These are phyloP conservation scores for Catostomus latipinnis DNA, from an alignment of 2,797 vertebrate genomes.

Conservation along the genomic window DNA sequence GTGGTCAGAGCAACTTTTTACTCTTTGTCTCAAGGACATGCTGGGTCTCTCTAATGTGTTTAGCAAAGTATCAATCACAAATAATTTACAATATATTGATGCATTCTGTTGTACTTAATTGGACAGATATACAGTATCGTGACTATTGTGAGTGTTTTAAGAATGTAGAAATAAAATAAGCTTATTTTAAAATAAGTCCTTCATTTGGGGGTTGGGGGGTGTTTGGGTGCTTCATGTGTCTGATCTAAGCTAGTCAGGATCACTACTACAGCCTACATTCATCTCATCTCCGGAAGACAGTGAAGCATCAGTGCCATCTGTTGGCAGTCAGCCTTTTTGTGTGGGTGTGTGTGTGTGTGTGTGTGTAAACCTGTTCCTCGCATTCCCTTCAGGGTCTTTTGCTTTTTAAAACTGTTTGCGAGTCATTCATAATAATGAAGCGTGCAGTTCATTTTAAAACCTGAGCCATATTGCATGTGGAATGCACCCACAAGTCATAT, in stretches of 20 bases:
- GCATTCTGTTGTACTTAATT: too few relatives aligned
- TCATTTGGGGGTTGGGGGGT: not conserved
- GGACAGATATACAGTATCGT: too few relatives aligned
- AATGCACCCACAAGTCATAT: not conserved
- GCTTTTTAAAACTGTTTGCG: not conserved
- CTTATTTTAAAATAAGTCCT: too few relatives aligned
- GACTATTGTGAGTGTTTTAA: too few relatives aligned
- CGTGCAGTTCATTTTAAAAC: not conserved
- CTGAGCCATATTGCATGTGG: not conserved
- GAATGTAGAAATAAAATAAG: too few relatives aligned
- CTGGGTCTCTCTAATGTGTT: too few relatives aligned
- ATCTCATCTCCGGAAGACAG: slow-evolving; percentile 33
- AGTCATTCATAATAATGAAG: slow-evolving; percentile 22
- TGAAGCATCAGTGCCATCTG: slow-evolving; percentile 79
- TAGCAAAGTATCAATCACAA: too few relatives aligned
- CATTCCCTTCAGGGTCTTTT: slow-evolving; percentile 3
- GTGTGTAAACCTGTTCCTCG: not conserved
- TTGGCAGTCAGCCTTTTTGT: slow-evolving; percentile 61
- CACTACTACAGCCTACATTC: not conserved
- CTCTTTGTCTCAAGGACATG: too few relatives aligned
- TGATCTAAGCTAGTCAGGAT: not conserved
- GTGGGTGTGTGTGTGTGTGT: not conserved
- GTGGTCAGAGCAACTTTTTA: too few relatives aligned
- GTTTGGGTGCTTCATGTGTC: not conserved
- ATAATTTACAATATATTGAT: too few relatives aligned